These are phyloP conservation scores for Hetaerina titia DNA, from an alignment of 2,888 invertebrate species.

Conservation along the genomic window DNA sequence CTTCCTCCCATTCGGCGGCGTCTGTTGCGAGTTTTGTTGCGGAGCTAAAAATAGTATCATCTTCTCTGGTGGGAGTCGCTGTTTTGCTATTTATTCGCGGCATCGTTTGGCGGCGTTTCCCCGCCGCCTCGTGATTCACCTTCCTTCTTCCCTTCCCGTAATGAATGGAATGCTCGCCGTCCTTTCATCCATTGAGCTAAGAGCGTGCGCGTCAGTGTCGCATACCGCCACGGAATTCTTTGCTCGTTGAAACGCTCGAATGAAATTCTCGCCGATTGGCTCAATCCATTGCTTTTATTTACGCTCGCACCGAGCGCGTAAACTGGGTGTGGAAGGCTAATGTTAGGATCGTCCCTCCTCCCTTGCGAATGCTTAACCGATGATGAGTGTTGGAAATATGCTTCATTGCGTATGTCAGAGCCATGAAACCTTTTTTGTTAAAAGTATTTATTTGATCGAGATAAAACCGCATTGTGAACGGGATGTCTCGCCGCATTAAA, in stretches of 20 bases:
- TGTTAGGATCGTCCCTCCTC: not conserved
- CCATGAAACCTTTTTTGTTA: no score
- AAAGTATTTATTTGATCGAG: no score
- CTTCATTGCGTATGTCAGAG: no score
- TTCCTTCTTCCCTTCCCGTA: no score
- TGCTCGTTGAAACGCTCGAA: not conserved
- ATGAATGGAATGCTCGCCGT: not conserved
- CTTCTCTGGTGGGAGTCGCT: constrained; percentile 10
- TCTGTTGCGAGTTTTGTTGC: not conserved
- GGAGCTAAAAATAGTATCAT: not conserved
- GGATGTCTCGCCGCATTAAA: no score
- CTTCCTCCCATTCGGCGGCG: not conserved
- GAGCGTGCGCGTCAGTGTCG: constrained; percentile 8
- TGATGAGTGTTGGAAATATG: no score
- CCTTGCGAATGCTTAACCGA: not conserved
- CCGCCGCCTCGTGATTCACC: no score
- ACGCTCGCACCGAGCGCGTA: not conserved
- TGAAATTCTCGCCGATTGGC: not conserved
- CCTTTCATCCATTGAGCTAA: not conserved
- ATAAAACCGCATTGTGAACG: no score
- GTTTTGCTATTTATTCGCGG: constrained; percentile 14
- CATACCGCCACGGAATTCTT: not conserved
- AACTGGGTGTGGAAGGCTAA: not conserved
- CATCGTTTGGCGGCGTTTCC: not conserved
- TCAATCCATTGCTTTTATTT: not conserved